Conservation (phyloP, 2,113 vertebrate genomes). For the Sapajus apella region DNA sequence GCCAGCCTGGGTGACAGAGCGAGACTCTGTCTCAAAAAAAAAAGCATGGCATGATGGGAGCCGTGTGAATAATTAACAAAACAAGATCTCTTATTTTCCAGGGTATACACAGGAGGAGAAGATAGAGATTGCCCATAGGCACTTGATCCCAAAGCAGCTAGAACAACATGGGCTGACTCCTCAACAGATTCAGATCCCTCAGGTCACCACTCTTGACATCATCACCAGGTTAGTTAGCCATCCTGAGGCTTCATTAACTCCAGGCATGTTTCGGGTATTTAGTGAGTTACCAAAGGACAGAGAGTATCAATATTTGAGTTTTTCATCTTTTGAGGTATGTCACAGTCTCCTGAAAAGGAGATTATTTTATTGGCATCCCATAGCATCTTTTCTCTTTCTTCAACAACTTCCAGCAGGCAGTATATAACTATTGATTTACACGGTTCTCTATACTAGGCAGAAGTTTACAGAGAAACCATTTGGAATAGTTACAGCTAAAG, state of each 20-base stretch:
- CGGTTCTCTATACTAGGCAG: neutral
- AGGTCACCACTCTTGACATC: slow-evolving; percentile 90
- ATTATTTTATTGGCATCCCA: neutral
- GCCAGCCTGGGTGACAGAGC: too few relatives aligned
- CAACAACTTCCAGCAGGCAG: neutral
- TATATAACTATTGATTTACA: neutral
- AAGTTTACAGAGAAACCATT: neutral
- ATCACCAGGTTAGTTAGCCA: slow-evolving; percentile 87
- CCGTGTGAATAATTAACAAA: neutral
- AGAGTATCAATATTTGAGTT: neutral
- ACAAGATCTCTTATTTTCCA: slow-evolving; percentile 64
- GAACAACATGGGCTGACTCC: slow-evolving; percentile 95
- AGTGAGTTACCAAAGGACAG: neutral
- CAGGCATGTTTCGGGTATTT: neutral
- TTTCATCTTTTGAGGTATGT: neutral
- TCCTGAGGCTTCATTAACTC: neutral
- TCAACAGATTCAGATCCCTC: slow-evolving; percentile 95
- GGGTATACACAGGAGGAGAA: slow-evolving; percentile 98
- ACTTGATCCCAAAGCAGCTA: slow-evolving; percentile 96
- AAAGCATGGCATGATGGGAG: neutral
- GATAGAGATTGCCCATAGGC: slow-evolving; percentile 96
- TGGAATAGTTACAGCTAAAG: neutral
- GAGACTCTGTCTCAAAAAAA: too few relatives aligned
- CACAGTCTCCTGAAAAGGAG: neutral
- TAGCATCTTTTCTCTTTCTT: neutral